Evolutionary conservation across 2,888 invertebrate species (phyloP), one percentile per base, ranked within the genome.

Genomic region (Carcina quercana): DNA sequence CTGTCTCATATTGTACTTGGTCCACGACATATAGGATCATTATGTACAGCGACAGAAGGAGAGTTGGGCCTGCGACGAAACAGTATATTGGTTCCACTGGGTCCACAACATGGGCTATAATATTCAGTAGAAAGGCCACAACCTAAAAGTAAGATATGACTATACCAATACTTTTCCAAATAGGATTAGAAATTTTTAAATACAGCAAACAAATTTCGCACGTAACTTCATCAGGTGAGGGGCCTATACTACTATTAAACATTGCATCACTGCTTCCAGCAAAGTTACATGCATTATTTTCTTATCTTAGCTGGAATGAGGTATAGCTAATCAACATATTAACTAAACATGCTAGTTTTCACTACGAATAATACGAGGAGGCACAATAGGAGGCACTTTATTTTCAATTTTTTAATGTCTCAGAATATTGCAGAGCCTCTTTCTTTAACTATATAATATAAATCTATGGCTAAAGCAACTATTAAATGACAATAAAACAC

Each of bases 21-120:
- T 79, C 80, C 42, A 80, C 78, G 33, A 78, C 32, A 50, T 82
- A 79, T 32, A 82, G 68, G 47, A 82, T 58, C 66, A 79, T 71
- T 22, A 74, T 53, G 38, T 61, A 63, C 13, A 56, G 36, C 25
- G 80, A 71, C 47, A 73, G 60, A 73, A 79, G 70, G 35, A 80
- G 63, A n/a, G 80, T 79, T 17, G 82, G 79, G 20, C 50, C 74
- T 1, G 74, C 67, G 15, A 75, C 74, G 46, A 78, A 47, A 51
- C 80, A 80, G 39, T 68, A 62, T 38, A 59, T 53, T 21, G 38
- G 15, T 30, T 75, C 74, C 64, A 74, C 48, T 0, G 76, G 73
- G 15, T 57, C 60, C 70, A 80, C 73, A 42, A 79, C 64, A 56
- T 73, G 67, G 37, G 75, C 75, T 40, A 80, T 60, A 45, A 80